Evolutionary conservation across 1,140 invertebrate genomes (phyloP).

Genomic region (Propsilocerus akamusi): DNA sequence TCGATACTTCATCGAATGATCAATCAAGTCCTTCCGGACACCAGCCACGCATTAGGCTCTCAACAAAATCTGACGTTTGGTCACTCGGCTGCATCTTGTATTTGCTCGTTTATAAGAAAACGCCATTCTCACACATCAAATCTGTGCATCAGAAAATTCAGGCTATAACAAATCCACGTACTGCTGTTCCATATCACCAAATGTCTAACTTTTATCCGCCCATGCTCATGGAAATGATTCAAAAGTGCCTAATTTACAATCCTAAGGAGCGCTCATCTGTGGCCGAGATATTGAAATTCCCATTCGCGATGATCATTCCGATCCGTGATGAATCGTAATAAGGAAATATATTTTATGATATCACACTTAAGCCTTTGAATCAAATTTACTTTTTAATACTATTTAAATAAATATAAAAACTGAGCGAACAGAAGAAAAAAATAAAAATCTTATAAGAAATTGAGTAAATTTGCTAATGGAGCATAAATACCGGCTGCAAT

Average conservation of each 20-base stretch:
- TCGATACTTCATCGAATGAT: slow-evolving; percentile 28
- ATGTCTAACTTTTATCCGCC: slow-evolving; percentile 17
- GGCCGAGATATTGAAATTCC: slow-evolving; percentile 44
- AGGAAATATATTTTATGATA: too few species aligned
- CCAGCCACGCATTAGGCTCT: slow-evolving; percentile 45
- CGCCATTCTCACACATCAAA: slow-evolving; percentile 76
- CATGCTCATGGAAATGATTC: slow-evolving; percentile 29
- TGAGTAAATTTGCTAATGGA: too few species aligned
- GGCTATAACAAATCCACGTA: slow-evolving; percentile 62
- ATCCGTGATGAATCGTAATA: too few species aligned
- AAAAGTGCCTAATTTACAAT: slow-evolving; percentile 49
- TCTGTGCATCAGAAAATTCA: slow-evolving; percentile 56
- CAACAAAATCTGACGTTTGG: slow-evolving; percentile 91
- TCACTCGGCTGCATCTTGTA: slow-evolving; percentile 94
- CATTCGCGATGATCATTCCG: slow-evolving; percentile 32
- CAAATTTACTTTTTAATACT: too few species aligned
- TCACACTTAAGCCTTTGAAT: too few species aligned
- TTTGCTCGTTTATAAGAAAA: slow-evolving; percentile 72
- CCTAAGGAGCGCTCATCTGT: slow-evolving; percentile 48
- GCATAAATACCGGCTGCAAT: too few species aligned
- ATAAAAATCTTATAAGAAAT: too few species aligned
- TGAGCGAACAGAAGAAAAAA: too few species aligned
- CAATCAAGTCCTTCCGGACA: slow-evolving; percentile 19
- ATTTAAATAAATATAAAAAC: too few species aligned
- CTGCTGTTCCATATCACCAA: slow-evolving; percentile 53